Evolutionary conservation across 2,113 vertebrate genomes (phyloP).

Genomic region (Saguinus midas): DNA sequence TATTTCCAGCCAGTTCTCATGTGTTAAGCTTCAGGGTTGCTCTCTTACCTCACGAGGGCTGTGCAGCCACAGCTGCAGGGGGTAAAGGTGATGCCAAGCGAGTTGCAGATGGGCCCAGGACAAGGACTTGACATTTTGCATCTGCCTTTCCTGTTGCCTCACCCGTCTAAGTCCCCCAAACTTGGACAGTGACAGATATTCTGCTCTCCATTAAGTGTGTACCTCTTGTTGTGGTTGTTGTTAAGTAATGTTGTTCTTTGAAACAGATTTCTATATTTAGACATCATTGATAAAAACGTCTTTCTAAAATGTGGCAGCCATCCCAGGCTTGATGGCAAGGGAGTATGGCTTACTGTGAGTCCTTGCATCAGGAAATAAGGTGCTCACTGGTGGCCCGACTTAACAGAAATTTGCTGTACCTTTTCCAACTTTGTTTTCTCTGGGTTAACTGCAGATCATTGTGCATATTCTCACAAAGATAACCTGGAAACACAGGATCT

Average conservation of each 20-base stretch:
- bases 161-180: too few relatives aligned
- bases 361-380: neutral
- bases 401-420: neutral
- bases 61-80: neutral
- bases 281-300: neutral
- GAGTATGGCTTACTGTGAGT: accelerated
- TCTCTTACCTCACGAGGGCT: neutral
- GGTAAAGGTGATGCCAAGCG: neutral
- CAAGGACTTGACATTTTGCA: neutral
- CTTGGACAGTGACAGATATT: neutral
- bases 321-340: neutral
- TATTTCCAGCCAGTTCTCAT: neutral
- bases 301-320: neutral
- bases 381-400: neutral
- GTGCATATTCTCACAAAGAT: neutral
- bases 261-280: neutral
- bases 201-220: neutral
- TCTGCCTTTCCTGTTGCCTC: neutral
- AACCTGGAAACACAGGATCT: neutral
- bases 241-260: neutral
- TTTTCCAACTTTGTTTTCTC: neutral
- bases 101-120: too few relatives aligned
- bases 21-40: neutral
- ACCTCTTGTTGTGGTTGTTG: neutral
- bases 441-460: neutral